phyloP scores from a whole-genome alignment of 2,888 invertebrate genomes.

The Apodemia mormo region DNA sequence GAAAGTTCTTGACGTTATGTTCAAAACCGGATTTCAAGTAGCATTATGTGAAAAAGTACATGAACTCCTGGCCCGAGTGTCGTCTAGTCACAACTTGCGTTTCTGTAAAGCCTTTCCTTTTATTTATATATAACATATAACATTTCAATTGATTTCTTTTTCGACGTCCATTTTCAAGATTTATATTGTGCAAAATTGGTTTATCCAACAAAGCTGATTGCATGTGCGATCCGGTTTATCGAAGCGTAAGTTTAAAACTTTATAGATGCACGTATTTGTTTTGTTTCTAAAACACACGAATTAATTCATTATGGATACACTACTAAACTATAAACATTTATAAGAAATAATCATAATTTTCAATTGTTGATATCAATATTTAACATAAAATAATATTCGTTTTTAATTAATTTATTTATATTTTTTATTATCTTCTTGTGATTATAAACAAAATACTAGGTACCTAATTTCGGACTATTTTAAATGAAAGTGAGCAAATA shows the following conservation, averaged over 20 bases:
- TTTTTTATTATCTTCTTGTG: too few relatives aligned
- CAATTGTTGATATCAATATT: too few relatives aligned
- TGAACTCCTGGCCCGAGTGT: slow-evolving; percentile 48
- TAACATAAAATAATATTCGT: too few relatives aligned
- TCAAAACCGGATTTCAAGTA: slow-evolving; percentile 55
- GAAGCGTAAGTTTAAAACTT: slow-evolving; percentile 51
- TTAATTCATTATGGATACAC: too few relatives aligned
- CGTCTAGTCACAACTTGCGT: slow-evolving; percentile 36
- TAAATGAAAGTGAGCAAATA: too few relatives aligned
- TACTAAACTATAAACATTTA: too few relatives aligned
- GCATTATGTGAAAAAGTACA: slow-evolving; percentile 57
- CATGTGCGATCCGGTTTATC: slow-evolving; percentile 52
- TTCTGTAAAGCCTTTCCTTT: slow-evolving; percentile 1
- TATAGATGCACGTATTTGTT: neutral
- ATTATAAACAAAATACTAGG: too few relatives aligned
- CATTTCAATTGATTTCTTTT: slow-evolving; percentile 50
- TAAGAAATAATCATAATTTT: too few relatives aligned
- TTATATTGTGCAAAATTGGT: slow-evolving; percentile 58
- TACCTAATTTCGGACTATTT: too few relatives aligned
- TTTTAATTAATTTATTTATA: too few relatives aligned
- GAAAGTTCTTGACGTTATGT: slow-evolving; percentile 56
- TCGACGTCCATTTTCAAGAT: slow-evolving; percentile 52
- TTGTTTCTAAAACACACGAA: neutral
- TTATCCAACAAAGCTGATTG: slow-evolving; percentile 59
- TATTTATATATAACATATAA: slow-evolving; percentile 44